These are phyloP conservation scores for Eustalomyia histrio DNA, from an alignment of 2,888 invertebrate species.

Conservation along the genomic window DNA sequence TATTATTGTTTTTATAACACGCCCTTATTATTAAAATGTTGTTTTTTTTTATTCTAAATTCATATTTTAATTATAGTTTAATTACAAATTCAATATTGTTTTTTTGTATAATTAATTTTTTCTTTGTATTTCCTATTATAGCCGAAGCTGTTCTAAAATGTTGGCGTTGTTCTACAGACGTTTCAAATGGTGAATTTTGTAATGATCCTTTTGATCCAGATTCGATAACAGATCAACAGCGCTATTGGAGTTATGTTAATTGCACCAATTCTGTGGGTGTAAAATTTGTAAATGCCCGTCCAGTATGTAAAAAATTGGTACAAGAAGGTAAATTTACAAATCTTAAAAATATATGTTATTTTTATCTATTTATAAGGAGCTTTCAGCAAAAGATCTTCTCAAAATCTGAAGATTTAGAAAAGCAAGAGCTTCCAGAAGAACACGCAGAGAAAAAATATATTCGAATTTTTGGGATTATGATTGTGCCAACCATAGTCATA, in stretches of 20 bases:
- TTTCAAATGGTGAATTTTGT: conserved; percentile 83
- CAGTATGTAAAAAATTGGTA: conserved; percentile 88
- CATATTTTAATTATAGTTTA: conserved; percentile 16
- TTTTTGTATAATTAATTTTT: conserved; percentile 4
- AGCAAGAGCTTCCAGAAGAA: too few species aligned
- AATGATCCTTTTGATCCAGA: conserved; percentile 85
- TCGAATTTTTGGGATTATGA: too few species aligned
- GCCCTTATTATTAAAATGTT: conserved; percentile 6
- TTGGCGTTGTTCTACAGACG: conserved; percentile 88
- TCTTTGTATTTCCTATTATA: conserved; percentile 72
- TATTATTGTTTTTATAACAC: not conserved
- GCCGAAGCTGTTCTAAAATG: conserved; percentile 85
- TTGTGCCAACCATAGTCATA: too few species aligned
- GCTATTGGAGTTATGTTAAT: conserved; percentile 79
- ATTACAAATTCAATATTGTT: too few species aligned
- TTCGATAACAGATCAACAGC: conserved; percentile 79
- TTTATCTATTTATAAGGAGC: too few species aligned
- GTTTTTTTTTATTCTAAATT: not conserved
- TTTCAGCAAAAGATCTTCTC: too few species aligned
- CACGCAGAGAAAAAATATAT: too few species aligned
- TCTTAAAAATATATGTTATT: too few species aligned
- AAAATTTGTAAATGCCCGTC: conserved; percentile 80
- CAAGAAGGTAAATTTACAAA: conserved; percentile 84
- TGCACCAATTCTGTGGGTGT: conserved; percentile 80
- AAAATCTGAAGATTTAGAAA: too few species aligned